Conservation (phyloP, 2,797 vertebrate genomes). For the Mycteria americana region DNA sequence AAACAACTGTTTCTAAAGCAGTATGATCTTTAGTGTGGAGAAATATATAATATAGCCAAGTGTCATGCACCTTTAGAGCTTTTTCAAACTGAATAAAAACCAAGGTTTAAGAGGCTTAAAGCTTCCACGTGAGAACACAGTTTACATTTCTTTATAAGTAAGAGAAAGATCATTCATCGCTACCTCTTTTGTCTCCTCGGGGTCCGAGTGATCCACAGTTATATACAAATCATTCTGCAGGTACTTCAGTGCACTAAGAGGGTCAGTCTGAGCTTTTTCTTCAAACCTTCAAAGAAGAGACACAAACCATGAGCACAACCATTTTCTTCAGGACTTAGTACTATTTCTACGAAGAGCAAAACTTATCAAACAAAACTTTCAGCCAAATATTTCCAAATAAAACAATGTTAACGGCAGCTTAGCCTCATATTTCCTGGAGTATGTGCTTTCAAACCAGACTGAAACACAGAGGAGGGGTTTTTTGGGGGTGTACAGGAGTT, state of each 20-base stretch:
- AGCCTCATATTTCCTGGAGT: rapidly evolving
- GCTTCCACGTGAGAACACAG: not conserved
- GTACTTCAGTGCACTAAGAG: conserved; percentile 93
- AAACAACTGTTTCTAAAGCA: not conserved
- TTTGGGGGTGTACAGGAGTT: not conserved
- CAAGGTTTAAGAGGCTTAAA: not conserved
- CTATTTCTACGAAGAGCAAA: not conserved
- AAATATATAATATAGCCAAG: not conserved
- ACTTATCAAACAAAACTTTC: not conserved
- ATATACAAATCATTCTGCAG: conserved; percentile 96
- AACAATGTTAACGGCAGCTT: not conserved
- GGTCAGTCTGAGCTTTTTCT: conserved; percentile 96
- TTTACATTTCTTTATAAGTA: not conserved
- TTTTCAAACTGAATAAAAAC: not conserved
- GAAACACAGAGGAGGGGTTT: not conserved
- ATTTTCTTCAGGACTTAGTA: not conserved
- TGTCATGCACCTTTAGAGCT: not conserved
- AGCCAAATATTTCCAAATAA: not conserved
- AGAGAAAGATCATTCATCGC: not conserved
- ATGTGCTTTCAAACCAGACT: not conserved
- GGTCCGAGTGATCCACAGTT: conserved; percentile 97
- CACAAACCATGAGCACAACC: not conserved
- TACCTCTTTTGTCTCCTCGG: conserved; percentile 98
- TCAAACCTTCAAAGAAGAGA: conserved; percentile 84
- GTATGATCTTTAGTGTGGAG: not conserved